Conservation (phyloP, 2,797 vertebrate genomes). For the Propithecus deckenii region DNA sequence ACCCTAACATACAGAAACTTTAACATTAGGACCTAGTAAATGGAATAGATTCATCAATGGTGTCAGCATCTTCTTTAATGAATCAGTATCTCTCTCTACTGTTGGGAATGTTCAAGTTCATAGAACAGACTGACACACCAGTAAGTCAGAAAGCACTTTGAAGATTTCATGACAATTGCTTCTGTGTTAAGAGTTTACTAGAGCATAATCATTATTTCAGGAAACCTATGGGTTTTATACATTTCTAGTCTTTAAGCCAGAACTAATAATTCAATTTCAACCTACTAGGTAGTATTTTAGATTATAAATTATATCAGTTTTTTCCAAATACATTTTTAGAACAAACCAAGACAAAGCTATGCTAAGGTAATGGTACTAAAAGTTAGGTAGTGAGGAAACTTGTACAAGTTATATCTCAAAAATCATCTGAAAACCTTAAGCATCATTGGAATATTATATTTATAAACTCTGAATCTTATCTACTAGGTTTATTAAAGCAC, state of each 20-base stretch:
- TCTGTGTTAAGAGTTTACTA: conserved; percentile 46
- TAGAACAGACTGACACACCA: conserved; percentile 44
- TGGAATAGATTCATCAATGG: conserved; percentile 31
- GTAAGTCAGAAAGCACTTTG: not conserved
- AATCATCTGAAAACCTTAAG: conserved; percentile 64
- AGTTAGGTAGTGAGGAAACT: conserved; percentile 56
- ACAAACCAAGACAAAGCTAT: conserved; percentile 73
- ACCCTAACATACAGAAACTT: conserved; percentile 56
- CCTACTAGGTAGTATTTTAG: conserved; percentile 62
- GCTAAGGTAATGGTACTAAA: conserved; percentile 59
- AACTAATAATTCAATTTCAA: conserved; percentile 58
- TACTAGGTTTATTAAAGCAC: conserved; percentile 54
- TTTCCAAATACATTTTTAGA: conserved; percentile 68
- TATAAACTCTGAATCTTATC: conserved; percentile 64
- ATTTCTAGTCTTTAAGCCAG: conserved; percentile 58
- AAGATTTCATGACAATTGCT: conserved; percentile 25
- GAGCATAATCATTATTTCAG: conserved; percentile 57
- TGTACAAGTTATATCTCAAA: conserved; percentile 62
- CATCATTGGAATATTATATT: conserved; percentile 62
- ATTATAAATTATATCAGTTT: conserved; percentile 64
- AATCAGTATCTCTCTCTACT: conserved; percentile 17
- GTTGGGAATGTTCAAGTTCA: conserved; percentile 48
- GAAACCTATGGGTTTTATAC: conserved; percentile 52
- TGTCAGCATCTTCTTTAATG: conserved; percentile 53
- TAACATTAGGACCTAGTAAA: conserved; percentile 48